Percentiles rank a stretch among this genome's conserved stretches.
phyloP scores from a whole-genome alignment of 2,113 vertebrate species.

The Pteropus alecto region DNA sequence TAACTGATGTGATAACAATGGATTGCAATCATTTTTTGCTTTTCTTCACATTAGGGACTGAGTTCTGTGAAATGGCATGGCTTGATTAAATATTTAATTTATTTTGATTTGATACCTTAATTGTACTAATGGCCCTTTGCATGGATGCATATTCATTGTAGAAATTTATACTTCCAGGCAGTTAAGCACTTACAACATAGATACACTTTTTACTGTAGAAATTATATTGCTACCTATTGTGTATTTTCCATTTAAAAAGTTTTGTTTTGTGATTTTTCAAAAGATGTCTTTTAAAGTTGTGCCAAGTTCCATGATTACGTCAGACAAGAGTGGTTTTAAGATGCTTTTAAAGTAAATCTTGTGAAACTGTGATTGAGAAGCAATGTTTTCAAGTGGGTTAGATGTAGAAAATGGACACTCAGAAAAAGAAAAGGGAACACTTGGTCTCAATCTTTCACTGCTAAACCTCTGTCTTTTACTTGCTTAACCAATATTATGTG shows the following conservation, averaged over 20 bases:
- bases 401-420: neutral
- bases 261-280: constrained; percentile 23
- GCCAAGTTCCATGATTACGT: neutral
- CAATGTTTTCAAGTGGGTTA: neutral
- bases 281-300: neutral
- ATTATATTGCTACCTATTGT: neutral
- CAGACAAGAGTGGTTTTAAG: neutral
- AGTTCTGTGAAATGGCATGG: neutral
- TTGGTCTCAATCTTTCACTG: neutral
- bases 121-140: neutral
- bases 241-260: neutral
- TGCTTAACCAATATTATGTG: neutral
- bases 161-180: neutral
- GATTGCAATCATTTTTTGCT: neutral
- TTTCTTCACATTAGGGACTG: neutral
- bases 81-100: neutral
- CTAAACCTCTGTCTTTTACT: neutral
- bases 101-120: neutral
- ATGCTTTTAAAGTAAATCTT: constrained; percentile 12
- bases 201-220: neutral
- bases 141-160: neutral
- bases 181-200: neutral
- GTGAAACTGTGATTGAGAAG: neutral
- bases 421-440: neutral
- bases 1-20: neutral